Base-by-base conservation (phyloP, 2,113 vertebrate genomes). In the Riparia riparia region DNA sequence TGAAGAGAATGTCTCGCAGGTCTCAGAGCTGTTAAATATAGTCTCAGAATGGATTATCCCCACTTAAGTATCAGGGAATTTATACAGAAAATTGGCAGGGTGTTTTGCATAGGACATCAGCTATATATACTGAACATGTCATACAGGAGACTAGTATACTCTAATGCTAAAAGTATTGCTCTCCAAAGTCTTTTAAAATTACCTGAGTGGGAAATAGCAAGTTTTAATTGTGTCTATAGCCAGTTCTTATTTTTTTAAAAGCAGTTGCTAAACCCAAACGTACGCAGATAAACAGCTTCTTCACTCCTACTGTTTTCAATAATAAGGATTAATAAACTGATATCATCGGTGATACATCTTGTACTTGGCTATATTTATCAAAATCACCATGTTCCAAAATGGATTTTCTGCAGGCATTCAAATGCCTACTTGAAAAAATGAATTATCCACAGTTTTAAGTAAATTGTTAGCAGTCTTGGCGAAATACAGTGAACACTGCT, bases 251-350 rank as follows among this genome's bases (percentile, higher is more conserved):
- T 32, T 66, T 66, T 68, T 60, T 16, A 39, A 74, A 63, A 86
- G 24, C 51, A 51, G 34, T 93, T 71, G 8, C 51, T 89, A 87
- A 82, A 93, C 49, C 31, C 61, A 94, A 93, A 82, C 26, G 71
- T 32, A 70, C 2, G 7, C 65, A 94, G 78, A 87, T 90, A 91
- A 94, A 87, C 41, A 90, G 69, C 32, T 96, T 84, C 57, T 87
- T 93, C 39, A 25, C 29, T 93, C 69, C 73, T 82, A 37, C 69
- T 71, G 29, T 51, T 89, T 82, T 89, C 11, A 8, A 51, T 87
- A 94, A 84, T 84, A 94, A 63, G 68, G 60, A 95, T 93, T 93
- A 93, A 95, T 89, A 95, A 89, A 26, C 21, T 94, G 92, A 91
- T 96, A 81, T 91, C 56, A 93, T 93, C 65, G 42, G 37, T 91